These are phyloP conservation scores for Aphelinus atriplicis DNA, from an alignment of 1,140 invertebrate species.

Conservation along the genomic window DNA sequence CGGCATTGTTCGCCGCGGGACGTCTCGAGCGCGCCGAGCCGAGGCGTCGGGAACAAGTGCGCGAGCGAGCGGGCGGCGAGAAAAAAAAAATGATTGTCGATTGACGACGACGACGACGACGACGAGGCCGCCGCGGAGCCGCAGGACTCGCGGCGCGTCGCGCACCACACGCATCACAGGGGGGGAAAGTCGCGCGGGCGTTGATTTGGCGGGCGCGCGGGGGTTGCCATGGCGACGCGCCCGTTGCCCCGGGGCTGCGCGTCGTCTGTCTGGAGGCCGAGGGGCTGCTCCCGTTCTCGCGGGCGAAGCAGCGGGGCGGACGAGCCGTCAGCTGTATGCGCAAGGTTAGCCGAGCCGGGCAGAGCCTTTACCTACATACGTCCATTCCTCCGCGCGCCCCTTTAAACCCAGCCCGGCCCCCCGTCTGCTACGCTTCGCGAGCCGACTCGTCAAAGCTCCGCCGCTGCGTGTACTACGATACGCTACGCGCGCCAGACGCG, in stretches of 20 bases:
- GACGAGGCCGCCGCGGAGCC: background rate
- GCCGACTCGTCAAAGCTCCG: no score
- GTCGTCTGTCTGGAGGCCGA: conserved; percentile 53
- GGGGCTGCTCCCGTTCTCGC: conserved; percentile 39
- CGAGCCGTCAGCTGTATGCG: no score
- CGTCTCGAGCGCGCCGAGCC: no score
- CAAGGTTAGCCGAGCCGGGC: background rate
- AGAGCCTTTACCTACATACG: conserved; percentile 28
- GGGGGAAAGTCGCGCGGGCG: conserved; percentile 43
- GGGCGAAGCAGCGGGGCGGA: no score
- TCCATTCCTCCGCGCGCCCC: background rate
- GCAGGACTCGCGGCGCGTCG: background rate
- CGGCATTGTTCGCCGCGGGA: no score
- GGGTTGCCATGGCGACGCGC: conserved; percentile 59
- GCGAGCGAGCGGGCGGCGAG: background rate
- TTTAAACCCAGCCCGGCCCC: no score
- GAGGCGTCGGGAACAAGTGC: background rate
- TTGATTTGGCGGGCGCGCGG: conserved; percentile 42
- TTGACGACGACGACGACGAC: conserved; percentile 22
- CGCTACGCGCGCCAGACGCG: no score
- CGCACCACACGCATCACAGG: background rate
- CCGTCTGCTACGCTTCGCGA: no score
- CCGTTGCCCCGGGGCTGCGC: conserved; percentile 43
- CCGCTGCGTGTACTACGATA: no score
- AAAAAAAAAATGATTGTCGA: conserved; percentile 38